Evolutionary conservation across 37 sponge, comb jelly and placozoan genomes (phyloP).

Genomic region (Tethya wilhelma): DNA sequence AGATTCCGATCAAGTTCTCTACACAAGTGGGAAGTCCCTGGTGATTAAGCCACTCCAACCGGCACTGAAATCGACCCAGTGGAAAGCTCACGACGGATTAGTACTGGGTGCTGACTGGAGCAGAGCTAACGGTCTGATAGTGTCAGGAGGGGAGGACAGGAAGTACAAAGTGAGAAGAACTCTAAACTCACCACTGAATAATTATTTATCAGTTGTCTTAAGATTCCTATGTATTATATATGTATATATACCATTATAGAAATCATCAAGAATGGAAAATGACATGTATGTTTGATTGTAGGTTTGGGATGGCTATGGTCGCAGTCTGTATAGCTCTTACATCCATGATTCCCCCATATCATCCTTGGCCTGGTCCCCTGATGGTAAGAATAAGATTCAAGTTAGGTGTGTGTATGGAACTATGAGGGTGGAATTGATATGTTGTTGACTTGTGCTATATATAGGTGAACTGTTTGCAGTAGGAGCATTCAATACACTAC

Average conservation of each 20-base stretch:
- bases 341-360: conserved; percentile 92
- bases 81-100: conserved; percentile 97
- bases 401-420: neutral
- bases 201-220: conserved; percentile 4
- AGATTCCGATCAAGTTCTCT: conserved; percentile 88
- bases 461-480: conserved; percentile 91
- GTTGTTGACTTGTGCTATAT: too few species aligned
- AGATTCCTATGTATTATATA: neutral
- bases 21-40: conserved; percentile 80
- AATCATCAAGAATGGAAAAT: neutral
- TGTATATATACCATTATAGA: neutral
- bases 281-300: conserved; percentile 2
- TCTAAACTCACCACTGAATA: neutral
- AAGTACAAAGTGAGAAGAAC: conserved; percentile 80
- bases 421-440: too few species aligned
- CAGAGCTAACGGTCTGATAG: conserved; percentile 71
- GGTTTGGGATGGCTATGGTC: conserved; percentile 97
- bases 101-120: conserved; percentile 93
- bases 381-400: conserved; percentile 43
- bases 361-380: conserved; percentile 90
- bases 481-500: conserved; percentile 87
- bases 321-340: conserved; percentile 67
- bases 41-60: conserved; percentile 91
- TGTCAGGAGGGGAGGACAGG: conserved; percentile 97
- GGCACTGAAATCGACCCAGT: conserved; percentile 80